phyloP scores from a whole-genome alignment of 1,140 invertebrate species.

The Lasaia peninsularis region DNA sequence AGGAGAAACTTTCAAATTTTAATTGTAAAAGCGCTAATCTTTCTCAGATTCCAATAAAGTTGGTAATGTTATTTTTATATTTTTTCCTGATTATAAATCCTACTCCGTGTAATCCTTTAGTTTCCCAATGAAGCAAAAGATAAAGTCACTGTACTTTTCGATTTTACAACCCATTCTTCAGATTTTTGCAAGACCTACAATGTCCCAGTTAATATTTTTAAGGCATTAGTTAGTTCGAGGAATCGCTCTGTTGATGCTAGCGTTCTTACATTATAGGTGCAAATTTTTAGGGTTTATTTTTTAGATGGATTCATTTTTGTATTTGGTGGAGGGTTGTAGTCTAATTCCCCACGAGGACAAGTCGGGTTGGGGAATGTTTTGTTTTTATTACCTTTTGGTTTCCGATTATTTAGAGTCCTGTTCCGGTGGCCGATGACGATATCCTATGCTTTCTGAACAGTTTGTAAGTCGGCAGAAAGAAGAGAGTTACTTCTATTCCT shows the following conservation, averaged over 20 bases:
- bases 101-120: slow-evolving; percentile 1
- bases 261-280: slow-evolving; percentile 32
- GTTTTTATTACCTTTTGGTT: background rate
- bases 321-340: slow-evolving; percentile 30
- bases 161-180: slow-evolving; percentile 25
- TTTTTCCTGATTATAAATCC: slow-evolving; percentile 15
- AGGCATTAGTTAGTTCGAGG: slow-evolving; percentile 25
- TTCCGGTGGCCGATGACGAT: slow-evolving; percentile 27
- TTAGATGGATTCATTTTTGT: background rate
- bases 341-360: slow-evolving; percentile 19
- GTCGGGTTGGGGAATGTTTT: slow-evolving; percentile 32
- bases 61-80: background rate
- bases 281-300: slow-evolving; percentile 27
- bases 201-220: slow-evolving; percentile 27
- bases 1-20: background rate
- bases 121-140: slow-evolving; percentile 28
- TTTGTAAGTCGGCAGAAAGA: slow-evolving; percentile 14
- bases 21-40: background rate
- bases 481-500: slow-evolving; percentile 24
- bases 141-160: slow-evolving; percentile 21
- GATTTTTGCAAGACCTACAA: slow-evolving; percentile 27
- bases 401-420: slow-evolving; percentile 20
- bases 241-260: slow-evolving; percentile 24
- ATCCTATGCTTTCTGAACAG: slow-evolving; percentile 23
- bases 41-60: slow-evolving; percentile 7